Base-by-base conservation (phyloP, 2,113 vertebrate genomes). In the Triplophysa tibetana region DNA sequence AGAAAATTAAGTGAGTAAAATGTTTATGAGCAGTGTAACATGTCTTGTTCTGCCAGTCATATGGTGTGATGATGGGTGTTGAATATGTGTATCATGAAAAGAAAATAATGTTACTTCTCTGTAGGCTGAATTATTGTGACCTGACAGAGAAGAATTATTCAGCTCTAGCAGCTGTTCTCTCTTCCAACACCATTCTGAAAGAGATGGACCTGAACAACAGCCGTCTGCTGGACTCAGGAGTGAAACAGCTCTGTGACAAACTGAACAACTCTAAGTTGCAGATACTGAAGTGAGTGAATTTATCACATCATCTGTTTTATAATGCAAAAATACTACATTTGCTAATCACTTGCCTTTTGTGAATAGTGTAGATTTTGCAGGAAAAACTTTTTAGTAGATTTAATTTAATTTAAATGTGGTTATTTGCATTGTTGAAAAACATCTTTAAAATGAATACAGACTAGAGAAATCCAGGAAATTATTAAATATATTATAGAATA, bases 1-100 rank as follows among this genome's bases (percentile, higher is more conserved):
- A 21, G 66, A 68, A 58, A 58, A 21, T 45, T 8, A 58, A n/a
- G 41, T 67, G n/a, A 45, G 38, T 8, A 45, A 12, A n/a, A 21
- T 67, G 8, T 21, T 9, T 58, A 8, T 58, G 2, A 19, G 16
- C 19, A n/a, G 16, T 58, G 4, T n/a, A 58, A n/a, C 17, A n/a
- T 58, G 19, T 56, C 17, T n/a, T 17, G 19, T 52, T 17, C 16
- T 52, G 50, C 5, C 50, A 6, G 50, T 16, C 50, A 52, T 16
- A 17, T 16, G 50, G 50, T 52, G 33, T 45, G 2, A 45, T 38
- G 11, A 29, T 29, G 9, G 4, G 4, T 54, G 17, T 4, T 17
- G 24, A 70, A 7, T 38, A 38, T 38, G 80, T 73, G 29, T 38
- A 38, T 38, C 33, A 38, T 38, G 1, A 38, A 86, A 79, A 13